Percentiles rank a stretch among this genome's conserved stretches.
phyloP scores from a whole-genome alignment of 2,113 vertebrate genomes.

The Pipa parva region DNA sequence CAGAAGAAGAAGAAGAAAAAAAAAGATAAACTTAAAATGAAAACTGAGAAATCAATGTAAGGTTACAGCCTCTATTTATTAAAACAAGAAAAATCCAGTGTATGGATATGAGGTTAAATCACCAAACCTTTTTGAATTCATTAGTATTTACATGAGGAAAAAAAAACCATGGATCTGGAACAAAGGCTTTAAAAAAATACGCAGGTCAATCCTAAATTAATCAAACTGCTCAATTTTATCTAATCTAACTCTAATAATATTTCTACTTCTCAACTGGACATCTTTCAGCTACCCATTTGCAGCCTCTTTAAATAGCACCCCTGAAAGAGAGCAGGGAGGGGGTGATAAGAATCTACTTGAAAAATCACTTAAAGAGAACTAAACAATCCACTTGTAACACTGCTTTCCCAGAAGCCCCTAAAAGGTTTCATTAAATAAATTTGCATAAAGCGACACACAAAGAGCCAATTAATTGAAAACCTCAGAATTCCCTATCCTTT shows the following conservation, averaged over 20 bases:
- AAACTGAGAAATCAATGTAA: no score
- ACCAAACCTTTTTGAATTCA: no score
- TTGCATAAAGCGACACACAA: constrained; percentile 98
- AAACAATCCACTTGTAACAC: constrained; percentile 87
- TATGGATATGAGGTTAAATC: no score
- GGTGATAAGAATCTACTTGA: constrained; percentile 94
- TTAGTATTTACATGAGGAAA: no score
- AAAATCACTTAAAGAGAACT: constrained; percentile 87
- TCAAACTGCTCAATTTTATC: no score
- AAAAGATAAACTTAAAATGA: no score
- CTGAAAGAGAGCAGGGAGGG: not conserved
- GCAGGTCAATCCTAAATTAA: no score
- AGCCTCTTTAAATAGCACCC: constrained; percentile 49
- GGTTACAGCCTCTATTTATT: no score
- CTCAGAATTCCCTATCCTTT: constrained; percentile 76
- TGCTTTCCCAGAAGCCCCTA: constrained; percentile 86
- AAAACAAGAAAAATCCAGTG: no score
- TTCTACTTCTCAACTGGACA: not conserved
- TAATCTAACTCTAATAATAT: not conserved
- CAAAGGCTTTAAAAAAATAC: no score
- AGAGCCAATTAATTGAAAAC: constrained; percentile 97
- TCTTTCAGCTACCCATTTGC: constrained; percentile 58
- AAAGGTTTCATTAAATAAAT: constrained; percentile 93
- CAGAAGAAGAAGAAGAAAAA: constrained; percentile 38
- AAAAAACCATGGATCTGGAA: no score